Base-by-base conservation (phyloP, 2,888 invertebrate genomes). In the Campopleginae sp. region DNA sequence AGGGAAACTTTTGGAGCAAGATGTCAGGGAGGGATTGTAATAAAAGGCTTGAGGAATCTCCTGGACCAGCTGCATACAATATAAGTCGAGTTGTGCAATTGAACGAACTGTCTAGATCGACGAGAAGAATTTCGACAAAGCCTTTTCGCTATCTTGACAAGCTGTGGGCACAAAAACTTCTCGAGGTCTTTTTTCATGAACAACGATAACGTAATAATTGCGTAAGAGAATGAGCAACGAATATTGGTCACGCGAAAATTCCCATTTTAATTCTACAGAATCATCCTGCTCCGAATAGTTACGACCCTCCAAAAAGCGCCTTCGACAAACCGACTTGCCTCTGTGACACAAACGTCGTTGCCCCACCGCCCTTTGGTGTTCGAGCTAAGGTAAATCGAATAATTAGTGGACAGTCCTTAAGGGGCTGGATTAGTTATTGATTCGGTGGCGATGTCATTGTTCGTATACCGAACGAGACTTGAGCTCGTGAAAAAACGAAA, bases 1-100 rank as follows among this genome's bases (percentile, higher is more conserved):
- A 90, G 80, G 90, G 90, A 17, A 90, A 90, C 54, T 90, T 90
- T 71, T 90, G 90, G 90, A 90, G 90, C 82, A 86, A 86, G 80
- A 90, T 90, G 90, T 80, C 89, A n/a, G 90, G 90, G 61, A 89
- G 90, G 75, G 74, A 75, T 38, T 86, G 84, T 42, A 76, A 84
- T 42, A 76, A 44, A 48, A 66, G 38, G 46, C 31, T 54, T 33
- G 80, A 76, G 38, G 42, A 48, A 46, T 87, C 86, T 48, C 90
- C 89, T 2, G 85, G 88, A 19, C 90, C 90, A 0, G 90, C 88
- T 1, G 71, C 87, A 61, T 90, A 90, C 77, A 87, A 90, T 12
- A 77, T 86, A 17, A 86, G 89, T 31, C 86, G 38, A 44, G 84
- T 80, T 75, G 81, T 76, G 38, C 81, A 86, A 51, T 74, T 87